Evolutionary conservation across 2,888 invertebrate species (phyloP).

Genomic region (Rapana venosa): DNA sequence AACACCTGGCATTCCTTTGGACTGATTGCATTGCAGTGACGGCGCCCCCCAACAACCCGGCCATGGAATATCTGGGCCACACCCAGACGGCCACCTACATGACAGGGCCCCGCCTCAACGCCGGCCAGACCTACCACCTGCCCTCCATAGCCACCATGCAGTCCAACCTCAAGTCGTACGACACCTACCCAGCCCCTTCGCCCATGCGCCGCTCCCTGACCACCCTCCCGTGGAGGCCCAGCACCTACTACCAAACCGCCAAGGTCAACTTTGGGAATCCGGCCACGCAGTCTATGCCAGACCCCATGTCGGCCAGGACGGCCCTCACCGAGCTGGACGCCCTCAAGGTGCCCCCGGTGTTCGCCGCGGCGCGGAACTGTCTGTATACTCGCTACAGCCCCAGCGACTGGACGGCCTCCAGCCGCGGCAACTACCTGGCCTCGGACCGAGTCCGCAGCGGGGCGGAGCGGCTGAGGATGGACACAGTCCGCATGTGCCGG

Average conservation of each 20-base stretch:
- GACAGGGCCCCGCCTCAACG: slow-evolving; percentile 74
- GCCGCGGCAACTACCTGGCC: slow-evolving; percentile 87
- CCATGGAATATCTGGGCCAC: slow-evolving; percentile 78
- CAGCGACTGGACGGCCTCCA: slow-evolving; percentile 93
- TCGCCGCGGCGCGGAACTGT: slow-evolving; percentile 78
- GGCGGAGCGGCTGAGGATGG: slow-evolving; percentile 77
- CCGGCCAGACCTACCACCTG: slow-evolving; percentile 80
- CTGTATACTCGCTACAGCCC: slow-evolving; percentile 92
- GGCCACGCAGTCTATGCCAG: slow-evolving; percentile 72
- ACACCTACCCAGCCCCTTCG: slow-evolving; percentile 77
- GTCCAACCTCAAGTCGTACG: slow-evolving; percentile 72
- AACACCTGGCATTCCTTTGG: neutral
- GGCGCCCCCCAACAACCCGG: slow-evolving; percentile 44
- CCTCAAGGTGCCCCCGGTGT: slow-evolving; percentile 78
- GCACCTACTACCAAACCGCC: slow-evolving; percentile 77
- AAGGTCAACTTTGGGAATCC: slow-evolving; percentile 73
- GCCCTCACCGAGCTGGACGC: slow-evolving; percentile 76
- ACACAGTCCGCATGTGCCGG: slow-evolving; percentile 77
- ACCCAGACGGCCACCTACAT: slow-evolving; percentile 78
- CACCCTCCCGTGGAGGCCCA: slow-evolving; percentile 78
- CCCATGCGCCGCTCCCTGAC: slow-evolving; percentile 77
- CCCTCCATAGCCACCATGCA: slow-evolving; percentile 87
- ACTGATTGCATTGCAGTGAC: neutral
- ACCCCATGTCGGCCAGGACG: slow-evolving; percentile 73
- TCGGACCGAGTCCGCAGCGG: slow-evolving; percentile 90